phyloP scores from a whole-genome alignment of 2,113 vertebrate genomes.

The Setophaga coronata region DNA sequence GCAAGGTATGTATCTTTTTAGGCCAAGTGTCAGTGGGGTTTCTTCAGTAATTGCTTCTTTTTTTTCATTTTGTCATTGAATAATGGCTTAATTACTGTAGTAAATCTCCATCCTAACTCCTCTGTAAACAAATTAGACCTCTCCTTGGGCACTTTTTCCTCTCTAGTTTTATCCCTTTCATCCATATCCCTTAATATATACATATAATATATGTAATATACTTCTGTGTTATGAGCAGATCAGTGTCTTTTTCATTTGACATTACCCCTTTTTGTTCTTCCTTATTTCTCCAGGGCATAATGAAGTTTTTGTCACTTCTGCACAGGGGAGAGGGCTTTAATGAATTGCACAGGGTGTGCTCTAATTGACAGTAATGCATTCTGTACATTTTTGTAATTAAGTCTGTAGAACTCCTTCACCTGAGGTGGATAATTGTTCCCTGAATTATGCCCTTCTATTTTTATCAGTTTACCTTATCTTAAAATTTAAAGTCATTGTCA shows the following conservation, averaged over 20 bases:
- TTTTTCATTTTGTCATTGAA: constrained; percentile 42
- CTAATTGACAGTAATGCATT: constrained; percentile 59
- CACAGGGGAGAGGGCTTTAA: constrained; percentile 18
- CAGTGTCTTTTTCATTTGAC: constrained; percentile 2
- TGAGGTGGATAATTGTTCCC: constrained; percentile 50
- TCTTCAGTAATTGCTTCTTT: constrained; percentile 16
- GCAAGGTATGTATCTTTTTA: neutral
- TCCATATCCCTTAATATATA: neutral
- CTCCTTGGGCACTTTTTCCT: neutral
- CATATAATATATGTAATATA: neutral
- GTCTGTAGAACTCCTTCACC: constrained; percentile 43
- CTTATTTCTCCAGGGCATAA: constrained; percentile 1
- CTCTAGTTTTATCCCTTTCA: neutral
- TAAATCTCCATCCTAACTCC: neutral
- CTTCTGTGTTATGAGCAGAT: neutral
- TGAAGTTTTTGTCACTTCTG: constrained; percentile 11
- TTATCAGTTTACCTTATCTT: constrained; percentile 3
- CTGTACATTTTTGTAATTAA: constrained; percentile 56
- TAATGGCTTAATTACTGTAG: constrained; percentile 47
- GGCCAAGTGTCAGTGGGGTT: neutral
- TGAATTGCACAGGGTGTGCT: constrained; percentile 38
- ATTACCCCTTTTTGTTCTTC: constrained; percentile 10
- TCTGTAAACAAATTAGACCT: constrained; percentile 23
- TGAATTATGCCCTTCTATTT: constrained; percentile 45
- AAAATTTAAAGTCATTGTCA: neutral